Base-by-base conservation (phyloP, 2,888 invertebrate species). In the Acronicta aceris region DNA sequence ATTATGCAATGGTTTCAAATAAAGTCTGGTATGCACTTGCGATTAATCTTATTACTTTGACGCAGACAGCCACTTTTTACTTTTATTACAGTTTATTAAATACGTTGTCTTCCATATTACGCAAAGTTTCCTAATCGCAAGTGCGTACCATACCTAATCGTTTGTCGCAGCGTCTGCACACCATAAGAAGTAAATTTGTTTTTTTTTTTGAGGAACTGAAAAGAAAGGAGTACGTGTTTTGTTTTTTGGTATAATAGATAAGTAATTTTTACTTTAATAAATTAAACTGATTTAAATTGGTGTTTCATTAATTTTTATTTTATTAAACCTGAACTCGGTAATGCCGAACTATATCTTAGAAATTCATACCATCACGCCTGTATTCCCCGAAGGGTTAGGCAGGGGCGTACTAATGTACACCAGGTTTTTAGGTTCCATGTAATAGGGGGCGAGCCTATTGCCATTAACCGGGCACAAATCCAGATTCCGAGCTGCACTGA, bases 211-310 rank as follows among this genome's bases (percentile, higher is more conserved):
- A 65, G 47, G 8, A 63, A 63, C 51, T 15, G 43, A 47, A 53
- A 12, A 43, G 40, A 41, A 56, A 59, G 30, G 55, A 56, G 56
- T 41, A 46, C 54, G 54, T 47, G 47, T 67, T 38, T 62, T 73
- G 65, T 65, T 59, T 76, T 59, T 56, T 59, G 47, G 57, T 61
- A 59, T 48, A 70, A 33, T 64, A 65, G 52, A 59, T 68, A 72
- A 73, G 76, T 76, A 65, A 74, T 76, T 76, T 76, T 76, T 76
- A 76, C 74, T 76, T 76, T 76, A 76, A 76, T 76, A 76, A 76
- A 76, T 74, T 64, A 74, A 76, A 74, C 57, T 36, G 50, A 69
- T 55, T 25, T 63, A 62, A 15, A 54, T 50, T 10, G 3, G 3
- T 41, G 15, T 41, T 57, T 68, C 52, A 54, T 57, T 67, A 56